Evolutionary conservation across 1,140 invertebrate species (phyloP), one percentile per base, ranked within the genome.

Genomic region (Vollenhovia emeryi): DNA sequence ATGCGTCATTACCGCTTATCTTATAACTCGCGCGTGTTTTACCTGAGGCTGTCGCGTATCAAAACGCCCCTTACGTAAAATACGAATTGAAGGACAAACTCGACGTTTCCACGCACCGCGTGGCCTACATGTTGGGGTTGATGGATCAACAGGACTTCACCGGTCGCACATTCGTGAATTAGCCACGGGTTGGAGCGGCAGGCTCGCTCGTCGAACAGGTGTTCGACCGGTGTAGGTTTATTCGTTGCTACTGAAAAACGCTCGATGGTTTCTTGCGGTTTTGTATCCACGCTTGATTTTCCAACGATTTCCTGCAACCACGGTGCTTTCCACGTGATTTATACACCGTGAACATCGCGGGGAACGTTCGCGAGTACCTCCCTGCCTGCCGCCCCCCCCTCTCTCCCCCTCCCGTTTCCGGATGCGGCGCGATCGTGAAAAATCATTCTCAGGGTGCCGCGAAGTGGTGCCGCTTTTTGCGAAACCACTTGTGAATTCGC

Each of bases 161-260:
- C 27, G 27, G 21, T 30, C 64, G 40, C 66, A 40, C 33, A 82
- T 71, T 82, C 36, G 78, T 59, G 64, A 84, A 78, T 71, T 50
- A 45, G 75, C 74, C 30, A 80, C 68, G 64, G 33, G 9, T 59
- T 21, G 57, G 18, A 71, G 43, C 59, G 62, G 43, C n/a, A 27
- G 45, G 59, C 21, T 75, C n/a, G 68, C 48, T 36, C 33, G 66
- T 60, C 21, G 85, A 64, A 89, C 89, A 90, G 89, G 86, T 90
- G 89, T 59, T 60, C 43, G 69, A 66, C 27, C 40, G 5, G 50
- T 52, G 43, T 85, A 52, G 27, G 76, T 87, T 78, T 86, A 79
- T 55, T 43, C 66, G 66, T 69, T 80, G 33, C 3, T 15, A n/a
- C 52, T 55, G 50, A 86, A 85, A 86, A 80, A 68, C 48, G 21